Conservation (phyloP, 2,113 vertebrate genomes). For the Pagrus major region DNA sequence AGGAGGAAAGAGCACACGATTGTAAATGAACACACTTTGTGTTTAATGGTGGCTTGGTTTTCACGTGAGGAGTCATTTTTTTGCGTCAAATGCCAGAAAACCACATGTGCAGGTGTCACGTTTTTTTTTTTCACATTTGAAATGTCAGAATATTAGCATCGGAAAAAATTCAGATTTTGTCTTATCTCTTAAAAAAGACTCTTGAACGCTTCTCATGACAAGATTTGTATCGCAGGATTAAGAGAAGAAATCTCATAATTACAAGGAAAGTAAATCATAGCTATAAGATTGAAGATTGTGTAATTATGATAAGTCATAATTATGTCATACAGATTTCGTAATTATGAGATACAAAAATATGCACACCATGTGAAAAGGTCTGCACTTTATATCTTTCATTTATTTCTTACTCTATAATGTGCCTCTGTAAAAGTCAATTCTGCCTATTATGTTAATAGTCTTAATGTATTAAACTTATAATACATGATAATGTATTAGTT, state of each 20-base stretch:
- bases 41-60: neutral
- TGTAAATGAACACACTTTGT: neutral
- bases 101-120: neutral
- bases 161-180: neutral
- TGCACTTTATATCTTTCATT: no score
- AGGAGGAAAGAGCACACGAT: neutral
- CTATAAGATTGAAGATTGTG: neutral
- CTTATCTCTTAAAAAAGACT: neutral
- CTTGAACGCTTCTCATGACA: neutral
- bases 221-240: neutral
- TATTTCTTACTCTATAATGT: neutral
- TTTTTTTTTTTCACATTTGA: slow-evolving; percentile 3
- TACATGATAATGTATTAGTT: no score
- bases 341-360: neutral
- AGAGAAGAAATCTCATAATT: neutral
- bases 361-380: neutral
- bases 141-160: neutral
- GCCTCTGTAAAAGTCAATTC: neutral
- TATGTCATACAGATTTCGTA: neutral
- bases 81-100: neutral
- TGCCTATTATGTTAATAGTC: no score
- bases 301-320: neutral
- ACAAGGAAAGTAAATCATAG: neutral
- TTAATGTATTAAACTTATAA: no score
- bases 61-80: neutral